Evolutionary conservation across 2,888 invertebrate species (phyloP).

Genomic region (Plagiodera versicolora): DNA sequence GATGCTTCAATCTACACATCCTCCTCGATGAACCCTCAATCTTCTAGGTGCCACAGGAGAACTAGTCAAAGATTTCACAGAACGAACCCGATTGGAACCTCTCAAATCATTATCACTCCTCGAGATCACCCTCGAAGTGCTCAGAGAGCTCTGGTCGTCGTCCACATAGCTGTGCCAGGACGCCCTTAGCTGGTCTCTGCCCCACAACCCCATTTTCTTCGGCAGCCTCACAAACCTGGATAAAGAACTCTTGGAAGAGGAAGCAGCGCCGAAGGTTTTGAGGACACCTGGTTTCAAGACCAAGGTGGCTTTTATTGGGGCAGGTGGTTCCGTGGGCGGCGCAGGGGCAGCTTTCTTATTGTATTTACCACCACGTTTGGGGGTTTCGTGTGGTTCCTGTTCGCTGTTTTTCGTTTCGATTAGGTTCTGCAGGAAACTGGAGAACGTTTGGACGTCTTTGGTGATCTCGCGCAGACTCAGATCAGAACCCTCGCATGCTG

Average conservation of each 20-base stretch:
- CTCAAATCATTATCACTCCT: constrained; percentile 41
- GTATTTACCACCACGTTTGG: constrained; percentile 54
- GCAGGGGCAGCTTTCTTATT: constrained; percentile 59
- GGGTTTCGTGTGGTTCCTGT: too few species aligned
- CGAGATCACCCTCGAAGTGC: constrained; percentile 42
- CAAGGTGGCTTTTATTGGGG: constrained; percentile 56
- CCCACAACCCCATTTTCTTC: constrained; percentile 62
- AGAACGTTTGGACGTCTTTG: constrained; percentile 26
- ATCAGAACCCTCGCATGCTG: constrained; percentile 38
- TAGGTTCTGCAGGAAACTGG: constrained; percentile 27
- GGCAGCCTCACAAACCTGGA: constrained; percentile 58
- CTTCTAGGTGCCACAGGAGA: constrained; percentile 41
- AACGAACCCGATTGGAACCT: constrained; percentile 24
- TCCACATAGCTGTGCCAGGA: constrained; percentile 42
- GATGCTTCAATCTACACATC: constrained; percentile 39
- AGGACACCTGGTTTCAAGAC: constrained; percentile 57
- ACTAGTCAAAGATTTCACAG: constrained; percentile 37
- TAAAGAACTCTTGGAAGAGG: too few species aligned
- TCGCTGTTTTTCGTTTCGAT: constrained; percentile 20
- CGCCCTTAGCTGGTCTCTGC: constrained; percentile 53
- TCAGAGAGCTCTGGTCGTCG: constrained; percentile 11
- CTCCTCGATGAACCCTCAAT: constrained; percentile 41
- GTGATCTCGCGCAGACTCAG: constrained; percentile 24
- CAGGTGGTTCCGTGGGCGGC: constrained; percentile 46
- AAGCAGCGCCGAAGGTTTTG: constrained; percentile 42